Evolutionary conservation across 2,888 invertebrate species (phyloP), one percentile per base, ranked within the genome.

Genomic region (Trachelus tabidus): DNA sequence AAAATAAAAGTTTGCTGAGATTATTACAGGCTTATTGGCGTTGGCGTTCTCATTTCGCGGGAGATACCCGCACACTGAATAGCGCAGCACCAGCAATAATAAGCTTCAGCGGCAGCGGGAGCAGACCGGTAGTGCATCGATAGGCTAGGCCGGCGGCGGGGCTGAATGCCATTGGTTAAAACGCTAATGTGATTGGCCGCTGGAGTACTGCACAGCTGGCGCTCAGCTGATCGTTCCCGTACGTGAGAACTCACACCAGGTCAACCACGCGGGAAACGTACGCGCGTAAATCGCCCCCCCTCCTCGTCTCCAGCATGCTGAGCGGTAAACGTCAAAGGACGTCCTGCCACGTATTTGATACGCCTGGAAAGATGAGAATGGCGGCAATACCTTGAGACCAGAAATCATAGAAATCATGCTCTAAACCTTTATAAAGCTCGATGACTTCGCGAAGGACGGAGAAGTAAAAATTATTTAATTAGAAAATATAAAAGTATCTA

Each of bases 211-310:
- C 89, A 89, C 91, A 91, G 91, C 91, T 91, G 91, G 90, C 87
- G 86, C 91, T 91, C 91, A 91, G 90, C 91, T 91, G 91, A 91
- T 91, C 83, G 76, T 12, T 33, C 71, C 6, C 71, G 31, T 71
- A 71, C 31, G 34, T 30, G 56, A 73, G 30, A 34, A 11, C n/a
- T 40, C n/a, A 69, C 56, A 68, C 35, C 73, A 35, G 79, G 75
- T 79, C 73, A 35, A 77, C 82, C 87, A 86, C 89, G 90, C 90
- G 90, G 90, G 90, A 90, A 88, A 89, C 81, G 75, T 88, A 84
- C 89, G 89, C 90, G 90, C 89, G 89, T 89, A 90, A 90, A 89
- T 81, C 78, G 80, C 83, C 81, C 83, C 23, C 23, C 40, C 73
- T 12, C 75, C 69, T 68, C 71, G 40, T 31, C 75, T 81, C 83